phyloP scores from a whole-genome alignment of 2,797 vertebrate species.

The Vipera latastei region DNA sequence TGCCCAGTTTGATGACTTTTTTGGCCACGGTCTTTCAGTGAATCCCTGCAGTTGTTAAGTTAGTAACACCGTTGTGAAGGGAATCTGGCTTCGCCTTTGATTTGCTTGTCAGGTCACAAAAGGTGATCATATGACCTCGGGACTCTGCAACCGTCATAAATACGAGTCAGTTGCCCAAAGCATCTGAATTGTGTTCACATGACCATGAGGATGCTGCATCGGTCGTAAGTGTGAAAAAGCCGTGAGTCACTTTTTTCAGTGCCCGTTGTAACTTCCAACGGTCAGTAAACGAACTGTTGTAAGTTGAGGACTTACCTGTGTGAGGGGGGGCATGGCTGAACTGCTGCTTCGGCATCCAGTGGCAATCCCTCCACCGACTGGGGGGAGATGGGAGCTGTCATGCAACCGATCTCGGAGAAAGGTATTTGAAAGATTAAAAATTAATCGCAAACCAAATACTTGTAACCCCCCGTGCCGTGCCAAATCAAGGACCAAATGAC shows the following conservation, averaged over 20 bases:
- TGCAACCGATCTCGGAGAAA: neutral
- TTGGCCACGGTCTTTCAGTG: accelerated
- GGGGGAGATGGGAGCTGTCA: neutral
- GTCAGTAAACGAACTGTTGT: neutral
- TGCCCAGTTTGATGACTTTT: neutral
- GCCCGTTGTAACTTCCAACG: neutral
- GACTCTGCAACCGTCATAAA: neutral
- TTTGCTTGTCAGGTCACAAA: neutral
- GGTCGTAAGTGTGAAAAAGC: neutral
- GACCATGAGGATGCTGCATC: neutral
- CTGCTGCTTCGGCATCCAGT: neutral
- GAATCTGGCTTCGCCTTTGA: neutral
- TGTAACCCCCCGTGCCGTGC: neutral
- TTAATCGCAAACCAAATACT: neutral
- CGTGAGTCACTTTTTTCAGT: neutral
- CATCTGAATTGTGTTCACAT: neutral
- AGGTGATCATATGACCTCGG: neutral
- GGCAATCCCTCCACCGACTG: neutral
- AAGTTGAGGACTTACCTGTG: neutral
- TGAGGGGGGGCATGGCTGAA: no score
- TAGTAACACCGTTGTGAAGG: neutral
- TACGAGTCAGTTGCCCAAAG: neutral
- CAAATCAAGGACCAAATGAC: neutral
- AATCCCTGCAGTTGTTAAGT: neutral
- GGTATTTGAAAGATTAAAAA: neutral